A percentile compares a stretch with the other conserved stretches of the same genome.
Conservation (phyloP, 1,140 invertebrate species). For the Drosophila suzukii region DNA sequence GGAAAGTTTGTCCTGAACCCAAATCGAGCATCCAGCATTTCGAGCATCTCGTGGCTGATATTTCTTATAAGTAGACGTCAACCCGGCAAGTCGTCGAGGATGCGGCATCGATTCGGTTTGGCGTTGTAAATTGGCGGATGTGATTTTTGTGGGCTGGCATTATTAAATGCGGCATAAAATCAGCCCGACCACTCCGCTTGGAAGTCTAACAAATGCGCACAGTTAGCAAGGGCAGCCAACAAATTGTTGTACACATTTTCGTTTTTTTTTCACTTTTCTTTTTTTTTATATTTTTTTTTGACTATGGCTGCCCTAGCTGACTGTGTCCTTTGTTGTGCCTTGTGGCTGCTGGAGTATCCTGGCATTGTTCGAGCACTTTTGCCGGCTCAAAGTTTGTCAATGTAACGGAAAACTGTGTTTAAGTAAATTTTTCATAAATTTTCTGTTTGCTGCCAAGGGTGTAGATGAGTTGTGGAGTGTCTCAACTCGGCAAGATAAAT, state of each 20-base stretch:
- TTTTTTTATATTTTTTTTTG: slow-evolving; percentile 19
- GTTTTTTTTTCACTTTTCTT: neutral
- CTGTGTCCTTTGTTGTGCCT: slow-evolving; percentile 57
- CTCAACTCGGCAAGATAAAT: slow-evolving; percentile 7
- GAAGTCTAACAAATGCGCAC: slow-evolving; percentile 78
- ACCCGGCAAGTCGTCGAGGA: slow-evolving; percentile 24
- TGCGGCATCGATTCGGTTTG: slow-evolving; percentile 71
- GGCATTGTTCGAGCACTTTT: slow-evolving; percentile 67
- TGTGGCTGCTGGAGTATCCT: slow-evolving; percentile 40
- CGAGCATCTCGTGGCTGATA: slow-evolving; percentile 55
- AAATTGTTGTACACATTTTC: slow-evolving; percentile 63
- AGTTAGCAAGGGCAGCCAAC: slow-evolving; percentile 72
- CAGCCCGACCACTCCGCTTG: slow-evolving; percentile 48
- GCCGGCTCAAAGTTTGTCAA: slow-evolving; percentile 72
- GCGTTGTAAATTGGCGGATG: slow-evolving; percentile 80
- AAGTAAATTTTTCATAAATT: slow-evolving; percentile 79
- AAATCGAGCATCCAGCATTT: slow-evolving; percentile 1
- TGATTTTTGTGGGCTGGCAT: slow-evolving; percentile 79
- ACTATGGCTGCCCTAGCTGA: slow-evolving; percentile 35
- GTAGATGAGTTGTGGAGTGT: slow-evolving; percentile 32
- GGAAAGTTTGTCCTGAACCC: slow-evolving; percentile 70
- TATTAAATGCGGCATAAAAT: slow-evolving; percentile 83
- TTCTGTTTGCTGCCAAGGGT: slow-evolving; percentile 26
- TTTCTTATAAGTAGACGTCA: slow-evolving; percentile 80
- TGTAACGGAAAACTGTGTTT: slow-evolving; percentile 81